These are phyloP conservation scores for Gallinago solitaria DNA, from an alignment of 2,797 vertebrate genomes.

Conservation along the genomic window DNA sequence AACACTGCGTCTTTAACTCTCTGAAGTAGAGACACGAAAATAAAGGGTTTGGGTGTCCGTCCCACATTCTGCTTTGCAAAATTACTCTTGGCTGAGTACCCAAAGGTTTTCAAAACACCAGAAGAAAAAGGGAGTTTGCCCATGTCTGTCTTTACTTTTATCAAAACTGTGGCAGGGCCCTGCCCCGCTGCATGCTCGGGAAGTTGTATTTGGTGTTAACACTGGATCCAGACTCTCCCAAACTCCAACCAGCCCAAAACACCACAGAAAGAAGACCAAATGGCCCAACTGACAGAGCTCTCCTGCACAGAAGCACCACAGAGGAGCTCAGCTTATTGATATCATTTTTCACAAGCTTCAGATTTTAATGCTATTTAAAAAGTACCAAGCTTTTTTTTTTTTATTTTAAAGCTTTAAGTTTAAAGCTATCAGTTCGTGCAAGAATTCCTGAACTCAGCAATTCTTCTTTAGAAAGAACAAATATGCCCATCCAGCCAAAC, in stretches of 20 bases:
- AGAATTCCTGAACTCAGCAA: not conserved
- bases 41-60: not conserved
- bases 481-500: not conserved
- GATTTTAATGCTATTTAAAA: not conserved
- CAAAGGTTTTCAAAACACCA: not conserved
- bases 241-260: not conserved
- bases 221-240: not conserved
- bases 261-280: not conserved
- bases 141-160: not conserved
- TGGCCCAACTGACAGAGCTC: not conserved
- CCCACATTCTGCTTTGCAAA: not conserved
- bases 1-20: not conserved
- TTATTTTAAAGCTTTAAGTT: not conserved
- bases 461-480: not conserved
- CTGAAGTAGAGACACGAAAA: not conserved
- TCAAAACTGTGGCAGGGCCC: not conserved
- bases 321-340: not conserved
- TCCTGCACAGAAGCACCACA: fast-evolving
- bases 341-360: not conserved
- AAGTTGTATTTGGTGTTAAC: not conserved
- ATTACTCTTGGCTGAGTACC: not conserved
- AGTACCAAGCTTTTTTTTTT: not conserved
- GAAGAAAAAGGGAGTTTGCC: not conserved
- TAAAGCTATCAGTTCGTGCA: not conserved
- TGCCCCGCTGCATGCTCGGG: not conserved